phyloP scores from a whole-genome alignment of 2,797 vertebrate species.

The Remorina albescens region DNA sequence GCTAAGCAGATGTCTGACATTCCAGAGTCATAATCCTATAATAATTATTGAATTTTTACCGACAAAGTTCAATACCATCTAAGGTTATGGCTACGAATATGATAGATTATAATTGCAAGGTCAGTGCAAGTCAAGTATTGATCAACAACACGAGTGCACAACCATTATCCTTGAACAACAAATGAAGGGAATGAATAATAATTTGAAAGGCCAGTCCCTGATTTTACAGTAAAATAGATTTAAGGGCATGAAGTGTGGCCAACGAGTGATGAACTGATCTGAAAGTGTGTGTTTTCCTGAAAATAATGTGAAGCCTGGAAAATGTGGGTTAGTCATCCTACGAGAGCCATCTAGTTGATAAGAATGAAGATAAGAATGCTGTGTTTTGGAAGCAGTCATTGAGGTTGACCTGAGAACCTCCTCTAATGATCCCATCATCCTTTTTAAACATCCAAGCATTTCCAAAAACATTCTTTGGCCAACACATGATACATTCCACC shows the following conservation, averaged over 20 bases:
- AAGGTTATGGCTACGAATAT: slow-evolving; percentile 67
- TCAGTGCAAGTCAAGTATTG: slow-evolving; percentile 72
- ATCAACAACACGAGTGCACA: slow-evolving; percentile 46
- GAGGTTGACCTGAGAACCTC: background rate
- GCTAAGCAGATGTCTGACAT: slow-evolving; percentile 47
- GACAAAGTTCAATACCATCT: slow-evolving; percentile 63
- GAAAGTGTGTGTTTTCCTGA: background rate
- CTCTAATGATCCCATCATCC: slow-evolving; percentile 19
- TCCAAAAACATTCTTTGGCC: slow-evolving; percentile 20
- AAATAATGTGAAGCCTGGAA: slow-evolving; percentile 15
- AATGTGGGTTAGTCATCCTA: background rate
- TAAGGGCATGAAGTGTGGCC: background rate
- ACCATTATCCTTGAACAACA: slow-evolving; percentile 40
- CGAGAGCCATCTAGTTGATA: slow-evolving; percentile 1
- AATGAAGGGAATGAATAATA: slow-evolving; percentile 16
- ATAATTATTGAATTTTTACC: slow-evolving; percentile 70
- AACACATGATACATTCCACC: slow-evolving; percentile 12
- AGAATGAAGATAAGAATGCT: background rate
- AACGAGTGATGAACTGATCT: background rate
- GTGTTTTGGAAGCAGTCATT: background rate
- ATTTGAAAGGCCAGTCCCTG: slow-evolving; percentile 24
- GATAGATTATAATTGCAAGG: slow-evolving; percentile 74
- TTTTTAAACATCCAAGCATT: slow-evolving; percentile 14
- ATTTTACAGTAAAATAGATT: slow-evolving; percentile 44
- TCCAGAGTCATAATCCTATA: slow-evolving; percentile 60